phyloP scores from a whole-genome alignment of 2,888 invertebrate genomes.

The Callinectes sapidus region DNA sequence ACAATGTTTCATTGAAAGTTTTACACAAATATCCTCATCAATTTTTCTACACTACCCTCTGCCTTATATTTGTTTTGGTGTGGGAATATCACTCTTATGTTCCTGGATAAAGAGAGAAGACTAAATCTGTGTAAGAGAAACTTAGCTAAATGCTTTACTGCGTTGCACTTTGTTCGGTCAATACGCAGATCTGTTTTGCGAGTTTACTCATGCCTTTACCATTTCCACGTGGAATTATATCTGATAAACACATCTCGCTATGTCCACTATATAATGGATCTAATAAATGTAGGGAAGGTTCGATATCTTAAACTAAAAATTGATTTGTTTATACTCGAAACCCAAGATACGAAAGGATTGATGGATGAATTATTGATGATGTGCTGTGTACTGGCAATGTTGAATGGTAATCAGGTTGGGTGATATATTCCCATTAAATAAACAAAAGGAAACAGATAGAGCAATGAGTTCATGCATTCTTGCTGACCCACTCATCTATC shows the following conservation, averaged over 20 bases:
- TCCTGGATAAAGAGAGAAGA: neutral
- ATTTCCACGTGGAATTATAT: neutral
- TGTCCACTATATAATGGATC: neutral
- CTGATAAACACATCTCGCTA: neutral
- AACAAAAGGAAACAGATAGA: neutral
- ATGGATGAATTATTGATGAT: neutral
- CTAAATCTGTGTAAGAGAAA: neutral
- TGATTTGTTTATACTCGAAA: neutral
- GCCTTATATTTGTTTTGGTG: neutral
- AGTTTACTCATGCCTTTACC: neutral
- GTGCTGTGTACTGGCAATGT: too few relatives aligned
- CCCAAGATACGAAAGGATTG: neutral
- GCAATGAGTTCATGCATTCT: neutral
- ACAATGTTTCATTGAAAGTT: too few relatives aligned
- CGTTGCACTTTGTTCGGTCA: neutral
- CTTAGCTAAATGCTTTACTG: neutral
- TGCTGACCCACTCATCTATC: too few relatives aligned
- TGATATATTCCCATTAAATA: neutral
- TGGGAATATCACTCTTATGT: neutral
- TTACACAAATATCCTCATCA: too few relatives aligned
- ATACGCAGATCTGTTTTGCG: neutral
- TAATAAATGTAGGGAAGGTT: neutral
- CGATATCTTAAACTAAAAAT: neutral
- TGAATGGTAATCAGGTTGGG: too few relatives aligned
- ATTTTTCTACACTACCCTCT: too few relatives aligned